phyloP scores from a whole-genome alignment of 2,888 invertebrate genomes.

The Melipona beecheii region DNA sequence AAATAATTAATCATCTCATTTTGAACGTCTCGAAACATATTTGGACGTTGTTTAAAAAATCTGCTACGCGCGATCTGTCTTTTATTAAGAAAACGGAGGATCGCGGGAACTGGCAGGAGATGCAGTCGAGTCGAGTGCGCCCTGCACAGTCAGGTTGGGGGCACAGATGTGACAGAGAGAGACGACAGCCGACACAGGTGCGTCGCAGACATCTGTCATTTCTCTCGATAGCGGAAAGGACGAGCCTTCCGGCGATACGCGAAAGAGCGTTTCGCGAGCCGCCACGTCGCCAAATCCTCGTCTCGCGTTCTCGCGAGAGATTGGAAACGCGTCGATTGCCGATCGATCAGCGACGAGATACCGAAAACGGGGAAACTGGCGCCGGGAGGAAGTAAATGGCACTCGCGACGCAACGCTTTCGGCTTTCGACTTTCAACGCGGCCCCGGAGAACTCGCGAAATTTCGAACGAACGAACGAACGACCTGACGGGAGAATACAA shows the following conservation, averaged over 20 bases:
- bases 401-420: too few relatives aligned
- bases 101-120: background rate
- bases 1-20: too few relatives aligned
- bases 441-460: too few relatives aligned
- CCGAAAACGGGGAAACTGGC: conserved; percentile 1
- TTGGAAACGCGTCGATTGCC: conserved; percentile 43
- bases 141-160: conserved; percentile 32
- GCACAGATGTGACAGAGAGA: conserved; percentile 38
- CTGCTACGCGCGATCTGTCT: background rate
- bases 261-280: conserved; percentile 19
- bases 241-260: conserved; percentile 35
- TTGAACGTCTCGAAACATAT: too few relatives aligned
- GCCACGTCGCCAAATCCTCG: conserved; percentile 22
- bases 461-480: too few relatives aligned
- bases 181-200: conserved; percentile 61
- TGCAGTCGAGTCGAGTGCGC: background rate
- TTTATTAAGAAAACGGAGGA: conserved; percentile 24
- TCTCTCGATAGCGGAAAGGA: conserved; percentile 39
- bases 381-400: too few relatives aligned
- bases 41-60: too few relatives aligned
- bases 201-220: conserved; percentile 63
- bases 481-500: too few relatives aligned
- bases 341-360: conserved; percentile 46
- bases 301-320: conserved; percentile 21
- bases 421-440: too few relatives aligned